Base-by-base conservation (phyloP, 2,888 invertebrate genomes). In the Gandaritis pyraliata region DNA sequence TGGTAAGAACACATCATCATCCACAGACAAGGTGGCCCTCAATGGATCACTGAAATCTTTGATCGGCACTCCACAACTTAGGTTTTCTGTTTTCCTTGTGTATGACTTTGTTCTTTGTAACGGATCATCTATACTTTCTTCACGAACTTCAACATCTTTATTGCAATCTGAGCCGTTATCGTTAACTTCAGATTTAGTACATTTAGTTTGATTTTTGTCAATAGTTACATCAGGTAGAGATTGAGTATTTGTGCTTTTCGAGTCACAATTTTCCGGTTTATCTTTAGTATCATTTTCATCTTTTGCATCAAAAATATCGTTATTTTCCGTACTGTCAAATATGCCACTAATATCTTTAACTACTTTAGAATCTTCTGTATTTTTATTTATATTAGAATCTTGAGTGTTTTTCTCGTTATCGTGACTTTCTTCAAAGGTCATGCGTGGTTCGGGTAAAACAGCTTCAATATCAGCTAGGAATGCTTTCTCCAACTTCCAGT, bases 401-500 rank as follows among this genome's bases (percentile, higher is more conserved):
- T 54, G 29, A 3, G 23, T 18, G 36, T 29, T 49, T 7, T 48
- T 50, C 16, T 18, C 59, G 0, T 68, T 66, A 18, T 86, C 81
- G 0, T 69, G 43, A 7, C 16, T 65, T 16, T 88, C 90, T 1
- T 83, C 87, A 47, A 92, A 92, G 0, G 81, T 84, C 80, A 82
- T 83, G 1, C 90, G 90, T 0, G 90, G 81, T 72, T 90, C 88
- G 0, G 92, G 93, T n/a, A 93, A 55, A 0, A 83, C 73, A 0
- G 92, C 92, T 70, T 88, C 97, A 73, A 97, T 97, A 80, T 97
- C 97, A 66, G 97, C 97, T 88, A 98, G 94, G 83, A 98, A 98
- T 0, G 98, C 96, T 75, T 96, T 96, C 85, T 99, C 99, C 46
- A 99, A 89, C 51, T 96, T 94, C 95, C 98, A 97, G 74, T 98